A percentile compares a stretch with the other conserved stretches of the same genome.
These are phyloP conservation scores for Thera britannica DNA, from an alignment of 2,888 invertebrate genomes.

Conservation along the genomic window DNA sequence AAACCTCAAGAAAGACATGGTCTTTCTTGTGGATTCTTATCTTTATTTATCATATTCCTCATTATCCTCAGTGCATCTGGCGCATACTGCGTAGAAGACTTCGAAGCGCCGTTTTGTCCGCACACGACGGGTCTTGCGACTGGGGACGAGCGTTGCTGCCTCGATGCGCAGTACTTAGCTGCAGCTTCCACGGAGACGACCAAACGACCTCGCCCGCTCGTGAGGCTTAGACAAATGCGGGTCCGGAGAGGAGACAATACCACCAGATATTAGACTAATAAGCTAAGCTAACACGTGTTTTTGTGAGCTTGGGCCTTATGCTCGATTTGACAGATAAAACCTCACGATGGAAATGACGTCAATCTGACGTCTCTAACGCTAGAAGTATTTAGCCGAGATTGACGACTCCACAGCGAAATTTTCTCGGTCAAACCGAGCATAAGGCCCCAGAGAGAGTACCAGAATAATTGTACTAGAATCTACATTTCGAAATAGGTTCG, in stretches of 20 bases:
- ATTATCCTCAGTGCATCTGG: slow-evolving; percentile 83
- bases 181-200: slow-evolving; percentile 71
- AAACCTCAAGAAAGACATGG: too few species aligned
- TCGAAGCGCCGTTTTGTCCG: slow-evolving; percentile 89
- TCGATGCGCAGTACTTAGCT: slow-evolving; percentile 75
- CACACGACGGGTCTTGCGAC: slow-evolving; percentile 85
- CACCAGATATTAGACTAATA: slow-evolving; percentile 2
- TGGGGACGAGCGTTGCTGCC: slow-evolving; percentile 89
- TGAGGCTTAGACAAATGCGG: slow-evolving; percentile 54
- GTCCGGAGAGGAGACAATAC: slow-evolving; percentile 22
- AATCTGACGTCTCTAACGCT: too few species aligned
- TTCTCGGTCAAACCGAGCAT: too few species aligned
- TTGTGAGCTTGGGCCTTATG: too few species aligned
- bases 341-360: too few species aligned
- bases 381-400: too few species aligned
- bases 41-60: neutral
- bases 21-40: too few species aligned
- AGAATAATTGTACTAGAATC: neutral
- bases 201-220: slow-evolving; percentile 60
- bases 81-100: slow-evolving; percentile 88
- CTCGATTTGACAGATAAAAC: too few species aligned
- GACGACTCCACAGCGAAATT: too few species aligned
- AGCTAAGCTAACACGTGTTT: neutral
- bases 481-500: neutral
- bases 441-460: too few species aligned